Evolutionary conservation across 1,140 invertebrate species (phyloP).

Genomic region (Atta texana): DNA sequence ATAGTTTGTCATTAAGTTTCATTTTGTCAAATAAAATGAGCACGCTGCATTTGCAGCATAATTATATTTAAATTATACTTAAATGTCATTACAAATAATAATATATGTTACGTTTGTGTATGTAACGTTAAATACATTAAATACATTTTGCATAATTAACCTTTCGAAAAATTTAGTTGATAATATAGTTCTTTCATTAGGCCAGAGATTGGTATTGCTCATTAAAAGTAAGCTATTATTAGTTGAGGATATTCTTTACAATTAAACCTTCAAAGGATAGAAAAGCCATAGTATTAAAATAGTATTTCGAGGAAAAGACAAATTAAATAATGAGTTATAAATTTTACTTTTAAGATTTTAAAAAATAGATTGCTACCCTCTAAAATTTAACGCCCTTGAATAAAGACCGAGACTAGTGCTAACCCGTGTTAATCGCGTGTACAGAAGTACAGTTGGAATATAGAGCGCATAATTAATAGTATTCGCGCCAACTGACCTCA

Average conservation of each 20-base stretch:
- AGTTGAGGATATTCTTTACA: background rate
- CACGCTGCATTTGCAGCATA: background rate
- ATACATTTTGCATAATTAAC: background rate
- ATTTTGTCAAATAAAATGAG: background rate
- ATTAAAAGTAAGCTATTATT: background rate
- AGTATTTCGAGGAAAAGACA: too few species aligned
- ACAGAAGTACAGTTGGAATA: background rate
- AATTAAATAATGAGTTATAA: too few species aligned
- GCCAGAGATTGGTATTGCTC: background rate
- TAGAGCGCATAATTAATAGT: background rate
- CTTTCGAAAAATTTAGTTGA: background rate
- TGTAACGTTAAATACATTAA: background rate
- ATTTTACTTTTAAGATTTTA: too few species aligned
- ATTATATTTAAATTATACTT: background rate
- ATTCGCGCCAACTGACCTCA: constrained; percentile 88
- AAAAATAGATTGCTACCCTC: too few species aligned
- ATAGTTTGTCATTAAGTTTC: background rate
- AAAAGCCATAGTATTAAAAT: too few species aligned
- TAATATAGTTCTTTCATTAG: background rate
- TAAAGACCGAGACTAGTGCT: too few species aligned
- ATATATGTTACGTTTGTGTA: background rate
- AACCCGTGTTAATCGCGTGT: background rate
- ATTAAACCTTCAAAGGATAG: background rate
- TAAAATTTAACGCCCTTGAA: background rate
- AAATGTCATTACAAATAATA: too few species aligned